Evolutionary conservation across 2,113 vertebrate species (phyloP).

Genomic region (Marmota flaviventris): DNA sequence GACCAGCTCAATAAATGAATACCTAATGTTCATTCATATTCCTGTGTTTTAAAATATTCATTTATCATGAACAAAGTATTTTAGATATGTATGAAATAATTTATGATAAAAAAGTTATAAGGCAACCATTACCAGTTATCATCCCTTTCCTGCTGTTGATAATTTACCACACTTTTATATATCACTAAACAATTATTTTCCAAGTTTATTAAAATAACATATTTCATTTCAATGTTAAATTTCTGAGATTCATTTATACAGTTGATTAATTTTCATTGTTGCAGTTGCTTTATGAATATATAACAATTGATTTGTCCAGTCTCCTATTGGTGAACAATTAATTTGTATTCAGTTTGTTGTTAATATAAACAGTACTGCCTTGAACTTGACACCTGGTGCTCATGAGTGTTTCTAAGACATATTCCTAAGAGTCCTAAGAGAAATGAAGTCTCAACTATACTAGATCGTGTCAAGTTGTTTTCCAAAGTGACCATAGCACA

Average conservation of each 20-base stretch:
- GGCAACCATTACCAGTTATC: neutral
- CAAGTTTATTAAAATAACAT: neutral
- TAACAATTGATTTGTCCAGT: neutral
- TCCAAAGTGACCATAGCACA: neutral
- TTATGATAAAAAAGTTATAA: conserved; percentile 27
- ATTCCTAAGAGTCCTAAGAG: neutral
- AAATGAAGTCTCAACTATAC: neutral
- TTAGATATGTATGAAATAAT: neutral
- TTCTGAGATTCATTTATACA: neutral
- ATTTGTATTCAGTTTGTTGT: neutral
- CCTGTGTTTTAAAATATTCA: neutral
- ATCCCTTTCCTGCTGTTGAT: neutral
- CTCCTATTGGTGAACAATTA: neutral
- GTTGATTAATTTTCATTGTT: neutral
- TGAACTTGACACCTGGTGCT: neutral
- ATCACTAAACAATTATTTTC: neutral
- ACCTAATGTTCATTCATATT: neutral
- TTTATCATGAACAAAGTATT: neutral
- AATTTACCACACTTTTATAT: neutral
- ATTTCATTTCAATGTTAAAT: neutral
- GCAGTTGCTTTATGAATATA: neutral
- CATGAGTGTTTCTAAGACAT: neutral
- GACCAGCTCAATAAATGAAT: neutral
- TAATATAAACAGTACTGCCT: neutral
- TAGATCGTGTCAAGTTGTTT: neutral